phyloP scores from a whole-genome alignment of 1,140 invertebrate genomes.

The Cyrtorhinus lividipennis region DNA sequence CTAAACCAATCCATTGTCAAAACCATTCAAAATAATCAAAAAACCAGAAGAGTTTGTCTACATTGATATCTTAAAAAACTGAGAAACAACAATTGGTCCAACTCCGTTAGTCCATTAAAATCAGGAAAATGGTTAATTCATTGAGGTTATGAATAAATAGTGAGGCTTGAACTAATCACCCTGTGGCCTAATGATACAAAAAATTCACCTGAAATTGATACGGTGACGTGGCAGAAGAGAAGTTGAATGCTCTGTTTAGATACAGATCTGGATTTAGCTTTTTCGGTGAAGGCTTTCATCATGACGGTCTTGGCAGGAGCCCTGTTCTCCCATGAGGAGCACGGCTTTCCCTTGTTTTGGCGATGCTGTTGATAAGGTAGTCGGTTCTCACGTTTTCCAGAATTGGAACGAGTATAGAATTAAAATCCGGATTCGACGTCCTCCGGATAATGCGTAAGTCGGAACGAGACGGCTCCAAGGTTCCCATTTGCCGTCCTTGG shows the following conservation, averaged over 20 bases:
- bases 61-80: too few species aligned
- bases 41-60: too few species aligned
- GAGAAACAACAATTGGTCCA: too few species aligned
- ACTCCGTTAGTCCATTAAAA: too few species aligned
- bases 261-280: conserved; percentile 78
- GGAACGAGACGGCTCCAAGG: conserved; percentile 73
- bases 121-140: too few species aligned
- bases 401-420: conserved; percentile 82
- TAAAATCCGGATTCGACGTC: conserved; percentile 71
- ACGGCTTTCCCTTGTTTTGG: conserved; percentile 46
- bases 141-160: too few species aligned
- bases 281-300: conserved; percentile 88
- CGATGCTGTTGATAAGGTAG: conserved; percentile 74
- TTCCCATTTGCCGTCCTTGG: conserved; percentile 66
- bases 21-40: too few species aligned
- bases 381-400: conserved; percentile 87
- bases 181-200: background rate
- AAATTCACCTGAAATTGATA: conserved; percentile 69
- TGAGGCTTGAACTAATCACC: too few species aligned
- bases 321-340: conserved; percentile 65
- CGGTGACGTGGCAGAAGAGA: conserved; percentile 88
- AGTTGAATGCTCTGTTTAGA: conserved; percentile 77
- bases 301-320: conserved; percentile 93
- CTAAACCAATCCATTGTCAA: too few species aligned
- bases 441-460: conserved; percentile 79